Evolutionary conservation across 2,797 vertebrate genomes (phyloP), one percentile per base, ranked within the genome.

Genomic region (Acridotheres tristis): DNA sequence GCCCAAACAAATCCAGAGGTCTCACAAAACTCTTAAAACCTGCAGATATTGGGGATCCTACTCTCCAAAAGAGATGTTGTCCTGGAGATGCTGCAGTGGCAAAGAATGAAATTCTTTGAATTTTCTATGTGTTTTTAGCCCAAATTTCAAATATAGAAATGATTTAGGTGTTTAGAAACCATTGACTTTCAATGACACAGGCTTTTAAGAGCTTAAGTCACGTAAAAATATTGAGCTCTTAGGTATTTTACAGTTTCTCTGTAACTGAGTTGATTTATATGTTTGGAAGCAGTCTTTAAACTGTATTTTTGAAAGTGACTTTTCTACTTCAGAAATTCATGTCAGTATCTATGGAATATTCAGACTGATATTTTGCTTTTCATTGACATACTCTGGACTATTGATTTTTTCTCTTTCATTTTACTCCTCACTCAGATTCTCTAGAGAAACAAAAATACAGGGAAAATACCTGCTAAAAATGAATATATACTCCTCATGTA

Each of bases 21-120:
- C 30, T 88, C 68, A 75, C 13, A 48, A 78, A 86, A 50, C 4
- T 67, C 74, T 83, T 77, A 51, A 62, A 93, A 40, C 2, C 5
- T 82, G 4, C 3, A 13, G 51, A 53, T 73, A 14, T 43, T 13
- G 13, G 13, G 13, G 58, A 76, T 27, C 4, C 8, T 34, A 21
- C 2, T 2, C 30, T 76, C 7, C 16, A 42, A 45, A 73, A 62
- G 16, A 73, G 4, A 48, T 0, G 0, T 2, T 42, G 15, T 53
- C 8, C 29, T 69, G 36, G 11, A 23, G 34, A 42, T 53, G 16
- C 9, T 66, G 23, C 20, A 20, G 20, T 16, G 23, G 13, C 6
- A 36, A 12, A 38, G 16, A 8, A 3, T 83, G 58, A 91, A 66
- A 47, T 76, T 27, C 2, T 82, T 61, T 36, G 16, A 69, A 32